phyloP scores from a whole-genome alignment of 2,888 invertebrate genomes.

The Leptinotarsa tumamoca region DNA sequence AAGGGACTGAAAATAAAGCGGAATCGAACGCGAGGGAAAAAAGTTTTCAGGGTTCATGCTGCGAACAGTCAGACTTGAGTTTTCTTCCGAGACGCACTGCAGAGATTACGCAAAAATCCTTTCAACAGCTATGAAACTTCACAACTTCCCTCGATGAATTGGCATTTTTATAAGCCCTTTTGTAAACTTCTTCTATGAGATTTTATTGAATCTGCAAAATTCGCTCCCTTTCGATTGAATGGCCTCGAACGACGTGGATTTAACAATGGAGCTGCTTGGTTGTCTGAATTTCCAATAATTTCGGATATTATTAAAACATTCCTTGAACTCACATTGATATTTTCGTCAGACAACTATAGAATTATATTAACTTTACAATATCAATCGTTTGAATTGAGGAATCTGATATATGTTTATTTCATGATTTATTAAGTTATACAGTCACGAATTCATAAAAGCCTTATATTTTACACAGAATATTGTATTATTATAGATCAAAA shows the following conservation, averaged over 20 bases:
- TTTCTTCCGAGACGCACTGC: constrained; percentile 24
- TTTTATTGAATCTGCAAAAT: constrained; percentile 1
- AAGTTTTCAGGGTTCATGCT: not conserved
- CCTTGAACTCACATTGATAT: not conserved
- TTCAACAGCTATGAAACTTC: constrained; percentile 31
- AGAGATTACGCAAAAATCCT: constrained; percentile 37
- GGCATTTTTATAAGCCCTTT: constrained; percentile 32
- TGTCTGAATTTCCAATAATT: not conserved
- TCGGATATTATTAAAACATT: not conserved
- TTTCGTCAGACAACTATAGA: too few species aligned
- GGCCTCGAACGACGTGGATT: not conserved
- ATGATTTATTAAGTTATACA: too few species aligned
- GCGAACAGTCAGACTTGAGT: constrained; percentile 4
- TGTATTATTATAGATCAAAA: too few species aligned
- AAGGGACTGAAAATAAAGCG: not conserved
- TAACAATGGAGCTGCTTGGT: not conserved
- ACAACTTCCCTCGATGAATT: constrained; percentile 28
- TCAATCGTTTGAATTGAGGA: too few species aligned
- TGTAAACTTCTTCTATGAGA: not conserved
- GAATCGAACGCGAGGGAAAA: not conserved
- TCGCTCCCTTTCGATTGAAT: not conserved
- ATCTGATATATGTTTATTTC: too few species aligned
- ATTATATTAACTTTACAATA: too few species aligned
- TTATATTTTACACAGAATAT: too few species aligned
- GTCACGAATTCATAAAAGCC: too few species aligned